phyloP scores from a whole-genome alignment of 2,113 vertebrate genomes.

The Corynorhinus townsendii region DNA sequence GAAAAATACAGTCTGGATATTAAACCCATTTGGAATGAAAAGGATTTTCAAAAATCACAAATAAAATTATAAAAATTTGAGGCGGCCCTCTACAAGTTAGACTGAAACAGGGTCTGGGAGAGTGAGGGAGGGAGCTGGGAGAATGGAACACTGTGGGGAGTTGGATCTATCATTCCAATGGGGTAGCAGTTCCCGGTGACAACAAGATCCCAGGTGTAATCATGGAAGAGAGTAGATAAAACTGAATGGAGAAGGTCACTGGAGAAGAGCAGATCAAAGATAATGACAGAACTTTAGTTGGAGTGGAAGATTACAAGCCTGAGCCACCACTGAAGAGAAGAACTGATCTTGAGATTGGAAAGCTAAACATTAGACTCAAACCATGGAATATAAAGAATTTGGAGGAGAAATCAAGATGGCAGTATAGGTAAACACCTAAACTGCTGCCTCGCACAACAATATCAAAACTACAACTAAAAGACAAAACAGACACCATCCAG shows the following conservation, averaged over 20 bases:
- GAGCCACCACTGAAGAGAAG: not conserved
- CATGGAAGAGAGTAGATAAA: not conserved
- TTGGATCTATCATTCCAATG: not conserved
- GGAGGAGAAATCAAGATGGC: too few species aligned
- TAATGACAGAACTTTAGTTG: not conserved
- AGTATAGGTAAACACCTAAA: too few species aligned
- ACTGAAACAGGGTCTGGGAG: not conserved
- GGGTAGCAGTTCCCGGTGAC: not conserved
- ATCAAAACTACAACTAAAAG: too few species aligned
- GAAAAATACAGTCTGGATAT: not conserved
- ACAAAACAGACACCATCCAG: too few species aligned
- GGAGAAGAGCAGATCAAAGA: not conserved
- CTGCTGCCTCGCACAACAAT: too few species aligned
- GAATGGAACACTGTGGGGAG: not conserved
- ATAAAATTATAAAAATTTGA: conserved; percentile 5
- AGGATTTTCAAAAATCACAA: conserved; percentile 36
- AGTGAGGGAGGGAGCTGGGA: not conserved
- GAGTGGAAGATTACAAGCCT: not conserved
- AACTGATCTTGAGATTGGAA: not conserved
- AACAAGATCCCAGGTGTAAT: not conserved
- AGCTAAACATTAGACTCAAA: not conserved
- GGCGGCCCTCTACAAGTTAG: too few species aligned
- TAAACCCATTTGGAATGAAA: not conserved
- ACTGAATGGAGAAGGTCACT: not conserved
- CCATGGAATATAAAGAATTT: too few species aligned